These are phyloP conservation scores for Drosophila fungiperda DNA, from an alignment of 2,888 invertebrate species.

Conservation along the genomic window DNA sequence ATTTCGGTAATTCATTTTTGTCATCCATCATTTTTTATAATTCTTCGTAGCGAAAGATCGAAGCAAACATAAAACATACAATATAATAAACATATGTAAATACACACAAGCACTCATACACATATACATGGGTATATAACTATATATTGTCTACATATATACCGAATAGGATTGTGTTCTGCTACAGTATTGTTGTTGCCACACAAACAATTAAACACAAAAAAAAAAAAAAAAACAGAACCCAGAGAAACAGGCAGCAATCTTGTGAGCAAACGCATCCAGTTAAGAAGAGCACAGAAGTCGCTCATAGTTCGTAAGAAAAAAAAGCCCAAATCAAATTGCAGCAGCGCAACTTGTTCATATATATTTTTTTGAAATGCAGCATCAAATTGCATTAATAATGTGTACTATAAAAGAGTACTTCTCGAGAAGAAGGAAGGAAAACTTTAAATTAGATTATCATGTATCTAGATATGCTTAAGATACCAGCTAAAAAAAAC, in stretches of 20 bases:
- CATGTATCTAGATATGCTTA: slow-evolving; percentile 54
- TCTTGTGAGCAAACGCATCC: slow-evolving; percentile 41
- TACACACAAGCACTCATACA: slow-evolving; percentile 9
- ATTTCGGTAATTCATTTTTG: slow-evolving; percentile 46
- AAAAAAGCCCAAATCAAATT: slow-evolving; percentile 20
- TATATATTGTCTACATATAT: slow-evolving; percentile 23
- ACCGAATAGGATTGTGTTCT: slow-evolving; percentile 39
- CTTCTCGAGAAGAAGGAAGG: slow-evolving; percentile 42
- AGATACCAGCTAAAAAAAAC: slow-evolving; percentile 53
- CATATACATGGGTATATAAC: slow-evolving; percentile 12
- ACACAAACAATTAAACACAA: neutral
- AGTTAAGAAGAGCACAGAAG: slow-evolving; percentile 46
- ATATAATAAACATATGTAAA: slow-evolving; percentile 24
- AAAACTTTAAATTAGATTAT: slow-evolving; percentile 49
- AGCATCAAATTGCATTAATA: slow-evolving; percentile 22
- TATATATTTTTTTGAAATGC: slow-evolving; percentile 25
- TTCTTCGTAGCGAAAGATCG: slow-evolving; percentile 27
- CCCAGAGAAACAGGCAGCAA: slow-evolving; percentile 38
- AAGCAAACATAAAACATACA: slow-evolving; percentile 19
- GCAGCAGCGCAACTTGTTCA: slow-evolving; percentile 16
- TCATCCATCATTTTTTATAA: slow-evolving; percentile 55
- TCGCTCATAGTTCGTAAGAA: slow-evolving; percentile 57
- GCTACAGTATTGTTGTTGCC: slow-evolving; percentile 14
- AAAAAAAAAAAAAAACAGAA: neutral
- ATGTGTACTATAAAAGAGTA: slow-evolving; percentile 27